Percentiles rank a stretch among this genome's conserved stretches.
phyloP scores from a whole-genome alignment of 2,113 vertebrate species.

The Zosterops lateralis region DNA sequence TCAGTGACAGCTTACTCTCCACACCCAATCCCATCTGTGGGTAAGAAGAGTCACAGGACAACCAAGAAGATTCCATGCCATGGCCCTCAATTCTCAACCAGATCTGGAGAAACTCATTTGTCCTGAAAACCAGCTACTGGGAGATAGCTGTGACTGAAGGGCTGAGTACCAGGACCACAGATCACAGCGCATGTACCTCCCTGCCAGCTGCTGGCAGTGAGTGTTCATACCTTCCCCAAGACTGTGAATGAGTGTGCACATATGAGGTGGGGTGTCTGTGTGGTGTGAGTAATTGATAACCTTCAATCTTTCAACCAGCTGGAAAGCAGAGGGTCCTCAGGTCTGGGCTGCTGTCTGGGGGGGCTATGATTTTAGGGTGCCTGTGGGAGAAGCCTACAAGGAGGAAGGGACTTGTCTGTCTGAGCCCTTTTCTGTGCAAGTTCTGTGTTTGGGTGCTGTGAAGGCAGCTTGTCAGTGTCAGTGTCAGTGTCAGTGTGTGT shows the following conservation, averaged over 20 bases:
- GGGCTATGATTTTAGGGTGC: background rate
- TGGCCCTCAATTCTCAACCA: background rate
- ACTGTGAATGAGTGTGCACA: fast-evolving
- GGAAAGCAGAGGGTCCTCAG: background rate
- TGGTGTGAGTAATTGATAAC: background rate
- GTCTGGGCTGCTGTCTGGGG: background rate
- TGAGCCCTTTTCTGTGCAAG: background rate
- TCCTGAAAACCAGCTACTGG: background rate
- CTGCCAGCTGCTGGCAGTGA: background rate
- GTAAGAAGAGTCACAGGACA: background rate
- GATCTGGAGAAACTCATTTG: background rate
- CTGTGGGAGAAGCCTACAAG: no score
- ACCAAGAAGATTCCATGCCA: background rate
- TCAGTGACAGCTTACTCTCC: background rate
- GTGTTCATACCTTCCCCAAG: background rate
- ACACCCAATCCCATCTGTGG: background rate
- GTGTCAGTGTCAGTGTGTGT: no score
- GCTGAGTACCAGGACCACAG: fast-evolving
- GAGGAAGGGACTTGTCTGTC: background rate
- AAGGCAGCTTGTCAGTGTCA: no score
- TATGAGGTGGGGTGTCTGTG: background rate
- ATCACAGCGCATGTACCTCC: fast-evolving
- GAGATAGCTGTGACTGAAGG: no score
- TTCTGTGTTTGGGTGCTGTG: fast-evolving
- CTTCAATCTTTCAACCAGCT: background rate